Conservation (phyloP, 2,888 invertebrate species). For the Cephus pygmeus region DNA sequence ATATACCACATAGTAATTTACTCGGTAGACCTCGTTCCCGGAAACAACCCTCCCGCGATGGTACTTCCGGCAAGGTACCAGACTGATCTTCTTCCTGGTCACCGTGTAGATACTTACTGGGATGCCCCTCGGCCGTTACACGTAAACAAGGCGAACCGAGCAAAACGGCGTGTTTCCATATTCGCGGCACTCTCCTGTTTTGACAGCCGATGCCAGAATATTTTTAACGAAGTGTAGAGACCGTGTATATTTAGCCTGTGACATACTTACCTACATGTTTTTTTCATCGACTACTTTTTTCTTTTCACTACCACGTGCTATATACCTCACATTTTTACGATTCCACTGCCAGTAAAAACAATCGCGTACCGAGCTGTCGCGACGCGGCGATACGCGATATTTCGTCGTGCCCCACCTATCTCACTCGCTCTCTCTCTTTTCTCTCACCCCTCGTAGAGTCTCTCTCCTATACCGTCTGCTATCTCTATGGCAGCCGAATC, state of each 20-base stretch:
- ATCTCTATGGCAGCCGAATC: not conserved
- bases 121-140: not conserved
- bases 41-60: not conserved
- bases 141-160: not conserved
- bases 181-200: constrained; percentile 6
- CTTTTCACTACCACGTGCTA: not conserved
- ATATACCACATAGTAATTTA: not conserved
- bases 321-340: not conserved
- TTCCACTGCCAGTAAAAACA: not conserved
- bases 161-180: not conserved
- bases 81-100: not conserved
- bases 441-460: not conserved
- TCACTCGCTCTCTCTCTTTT: not conserved
- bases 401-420: not conserved
- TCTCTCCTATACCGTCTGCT: not conserved
- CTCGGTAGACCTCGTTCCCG: not conserved
- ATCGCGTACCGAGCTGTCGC: not conserved
- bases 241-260: constrained; percentile 19
- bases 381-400: not conserved
- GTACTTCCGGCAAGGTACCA: not conserved
- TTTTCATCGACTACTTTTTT: not conserved
- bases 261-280: constrained; percentile 21
- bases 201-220: constrained; percentile 9
- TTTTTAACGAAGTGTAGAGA: constrained; percentile 1
- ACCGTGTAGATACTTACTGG: not conserved